Evolutionary conservation across 2,797 vertebrate species (phyloP).

Genomic region (Ptychobarbus kaznakovi): DNA sequence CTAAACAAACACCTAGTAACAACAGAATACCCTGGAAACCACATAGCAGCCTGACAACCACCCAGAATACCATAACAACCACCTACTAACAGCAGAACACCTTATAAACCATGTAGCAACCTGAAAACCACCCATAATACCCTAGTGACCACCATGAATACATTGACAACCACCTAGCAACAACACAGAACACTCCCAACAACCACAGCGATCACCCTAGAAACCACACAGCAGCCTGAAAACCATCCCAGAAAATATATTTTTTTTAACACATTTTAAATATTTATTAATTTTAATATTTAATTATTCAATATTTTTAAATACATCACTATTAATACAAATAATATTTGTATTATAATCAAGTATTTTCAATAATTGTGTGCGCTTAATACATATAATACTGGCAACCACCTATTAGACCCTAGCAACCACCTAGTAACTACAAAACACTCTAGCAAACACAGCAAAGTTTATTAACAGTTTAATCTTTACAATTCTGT

Average conservation of each 20-base stretch:
- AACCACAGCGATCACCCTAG: background rate
- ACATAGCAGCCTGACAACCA: background rate
- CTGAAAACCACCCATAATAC: background rate
- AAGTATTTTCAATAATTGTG: background rate
- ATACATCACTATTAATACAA: background rate
- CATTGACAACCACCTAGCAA: no score
- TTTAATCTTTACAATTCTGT: no score
- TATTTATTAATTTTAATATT: no score
- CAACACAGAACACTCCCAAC: background rate
- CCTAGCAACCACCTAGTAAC: no score
- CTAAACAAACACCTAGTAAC: background rate
- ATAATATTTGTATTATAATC: background rate
- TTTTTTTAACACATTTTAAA: no score
- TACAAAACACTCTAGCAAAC: background rate
- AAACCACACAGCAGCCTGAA: background rate
- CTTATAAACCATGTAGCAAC: background rate
- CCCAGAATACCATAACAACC: no score
- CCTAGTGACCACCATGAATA: background rate
- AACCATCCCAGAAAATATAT: background rate
- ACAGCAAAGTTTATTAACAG: background rate
- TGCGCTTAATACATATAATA: background rate
- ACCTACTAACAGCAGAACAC: no score
- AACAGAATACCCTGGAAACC: background rate
- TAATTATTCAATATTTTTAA: background rate
- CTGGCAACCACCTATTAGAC: background rate